Evolutionary conservation across 2,888 invertebrate genomes (phyloP), one percentile per base, ranked within the genome.

Genomic region (Drosophila diplacantha): DNA sequence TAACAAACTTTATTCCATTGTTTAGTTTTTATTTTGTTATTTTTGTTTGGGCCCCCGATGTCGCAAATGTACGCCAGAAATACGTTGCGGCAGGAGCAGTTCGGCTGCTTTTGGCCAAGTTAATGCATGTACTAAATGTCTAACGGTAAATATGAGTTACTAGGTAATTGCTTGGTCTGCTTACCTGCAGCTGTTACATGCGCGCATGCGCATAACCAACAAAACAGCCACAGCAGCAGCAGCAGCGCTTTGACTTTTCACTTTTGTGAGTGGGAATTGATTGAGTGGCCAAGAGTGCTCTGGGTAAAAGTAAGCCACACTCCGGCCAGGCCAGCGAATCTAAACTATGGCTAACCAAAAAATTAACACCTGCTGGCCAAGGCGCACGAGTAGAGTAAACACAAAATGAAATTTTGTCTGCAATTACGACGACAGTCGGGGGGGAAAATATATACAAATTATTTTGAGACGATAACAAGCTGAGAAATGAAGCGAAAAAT

Each of bases 61-160:
- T 66, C 69, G 69, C 43, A 66, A 66, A 66, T 60, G 69, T 63
- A 65, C 32, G 63, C 55, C 41, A 64, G 65, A 44, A 39, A 55
- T 41, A 38, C 35, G 35, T 44, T 51, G 39, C 46, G 37, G 62
- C 61, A 46, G 32, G 62, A 71, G 65, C 62, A 51, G 44, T 60
- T 50, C 71, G 51, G 47, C 59, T 34, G 37, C 66, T 54, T 55
- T 47, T 52, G 69, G 69, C 65, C 59, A 61, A 69, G 64, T 78
- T 78, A 78, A 83, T 78, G 81, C 83, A 73, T 78, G 83, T 81
- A 78, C 78, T 78, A 81, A 78, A 78, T 78, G 78, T 81, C 78
- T 68, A 73, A 78, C 75, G 60, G 81, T 78, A 81, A 81, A 84
- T 81, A 74, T 81, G 81, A 80, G 79, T 80, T 83, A 80, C 67